These are phyloP conservation scores for Malacosoma neustria DNA, from an alignment of 2,888 invertebrate genomes.

Conservation along the genomic window DNA sequence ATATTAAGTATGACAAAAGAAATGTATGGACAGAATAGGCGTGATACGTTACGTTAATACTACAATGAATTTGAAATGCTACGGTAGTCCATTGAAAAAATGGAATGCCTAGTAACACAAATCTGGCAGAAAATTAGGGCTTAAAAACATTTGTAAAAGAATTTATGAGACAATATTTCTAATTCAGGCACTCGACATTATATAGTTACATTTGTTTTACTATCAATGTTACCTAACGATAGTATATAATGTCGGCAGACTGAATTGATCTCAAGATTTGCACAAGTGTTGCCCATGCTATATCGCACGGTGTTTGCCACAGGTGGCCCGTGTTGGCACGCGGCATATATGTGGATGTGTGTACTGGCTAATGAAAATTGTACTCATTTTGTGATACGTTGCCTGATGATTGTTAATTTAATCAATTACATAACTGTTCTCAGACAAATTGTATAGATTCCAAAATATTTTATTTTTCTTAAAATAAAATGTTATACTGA, in stretches of 20 bases:
- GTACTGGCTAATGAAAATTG: constrained; percentile 15
- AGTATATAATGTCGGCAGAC: not conserved
- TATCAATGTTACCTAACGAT: not conserved
- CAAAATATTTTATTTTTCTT: no score
- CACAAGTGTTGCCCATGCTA: constrained; percentile 23
- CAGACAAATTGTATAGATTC: no score
- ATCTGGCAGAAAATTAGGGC: not conserved
- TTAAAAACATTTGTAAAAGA: not conserved
- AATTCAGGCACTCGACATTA: not conserved
- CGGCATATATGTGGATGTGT: constrained; percentile 9
- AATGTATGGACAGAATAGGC: not conserved
- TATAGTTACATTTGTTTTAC: not conserved
- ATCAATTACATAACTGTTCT: not conserved
- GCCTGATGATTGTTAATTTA: not conserved
- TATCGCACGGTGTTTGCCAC: constrained; percentile 18
- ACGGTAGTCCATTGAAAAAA: not conserved
- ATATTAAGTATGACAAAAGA: not conserved
- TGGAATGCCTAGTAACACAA: not conserved
- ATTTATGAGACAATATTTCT: constrained; percentile 1
- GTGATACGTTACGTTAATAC: not conserved
- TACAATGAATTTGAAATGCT: not conserved
- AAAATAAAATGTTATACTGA: no score
- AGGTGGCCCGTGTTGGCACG: constrained; percentile 25
- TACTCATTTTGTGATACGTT: constrained; percentile 8
- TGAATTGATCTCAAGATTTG: constrained; percentile 20